Conservation (phyloP, 2,113 vertebrate genomes). For the Tenrec ecaudatus region DNA sequence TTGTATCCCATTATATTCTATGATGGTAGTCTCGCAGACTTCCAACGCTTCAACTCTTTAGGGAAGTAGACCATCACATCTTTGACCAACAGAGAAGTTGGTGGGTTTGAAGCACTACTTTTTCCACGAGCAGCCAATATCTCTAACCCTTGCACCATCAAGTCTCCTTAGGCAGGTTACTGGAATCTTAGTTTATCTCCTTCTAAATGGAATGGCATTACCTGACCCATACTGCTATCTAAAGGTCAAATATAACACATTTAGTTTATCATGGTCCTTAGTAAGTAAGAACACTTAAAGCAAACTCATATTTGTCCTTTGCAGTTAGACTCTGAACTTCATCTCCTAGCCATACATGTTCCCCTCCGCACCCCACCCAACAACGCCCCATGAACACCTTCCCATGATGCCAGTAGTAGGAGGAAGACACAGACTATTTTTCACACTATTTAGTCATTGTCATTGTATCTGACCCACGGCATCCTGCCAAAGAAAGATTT, state of each 20-base stretch:
- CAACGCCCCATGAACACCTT: neutral
- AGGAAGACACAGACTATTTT: neutral
- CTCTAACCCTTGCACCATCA: no score
- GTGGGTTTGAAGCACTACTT: no score
- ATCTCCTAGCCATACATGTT: neutral
- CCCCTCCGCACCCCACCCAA: neutral
- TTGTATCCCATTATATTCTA: neutral
- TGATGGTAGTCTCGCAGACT: no score
- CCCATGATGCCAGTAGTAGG: neutral
- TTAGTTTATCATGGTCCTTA: neutral
- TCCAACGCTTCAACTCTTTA: no score
- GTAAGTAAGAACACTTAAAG: neutral
- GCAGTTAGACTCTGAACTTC: neutral
- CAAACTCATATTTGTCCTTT: constrained; percentile 22
- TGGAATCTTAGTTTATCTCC: neutral
- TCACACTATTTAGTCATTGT: neutral
- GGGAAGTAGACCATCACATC: no score
- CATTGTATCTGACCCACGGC: neutral
- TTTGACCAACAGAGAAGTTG: no score
- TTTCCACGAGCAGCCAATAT: no score
- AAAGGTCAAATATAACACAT: no score
- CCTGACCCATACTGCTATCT: neutral
- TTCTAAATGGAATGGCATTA: constrained; percentile 2
- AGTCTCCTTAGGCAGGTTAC: neutral
- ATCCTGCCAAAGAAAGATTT: neutral